Evolutionary conservation across 2,113 vertebrate species (phyloP).

Genomic region (Polyodon spathula): DNA sequence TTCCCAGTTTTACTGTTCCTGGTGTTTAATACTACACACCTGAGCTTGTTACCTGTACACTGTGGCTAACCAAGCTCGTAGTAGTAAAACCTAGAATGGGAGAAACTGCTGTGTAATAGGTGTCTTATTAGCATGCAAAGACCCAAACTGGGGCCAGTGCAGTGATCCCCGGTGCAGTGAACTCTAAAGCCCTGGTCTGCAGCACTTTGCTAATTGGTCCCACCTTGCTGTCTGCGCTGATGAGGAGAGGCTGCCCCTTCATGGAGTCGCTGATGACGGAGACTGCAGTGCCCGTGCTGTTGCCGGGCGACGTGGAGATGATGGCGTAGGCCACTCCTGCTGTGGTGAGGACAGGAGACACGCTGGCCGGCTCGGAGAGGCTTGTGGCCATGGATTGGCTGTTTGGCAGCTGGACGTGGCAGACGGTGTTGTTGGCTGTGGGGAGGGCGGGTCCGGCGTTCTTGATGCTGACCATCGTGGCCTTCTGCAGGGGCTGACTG

Average conservation of each 20-base stretch:
- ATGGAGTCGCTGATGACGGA: constrained; percentile 69
- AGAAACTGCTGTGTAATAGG: too few relatives aligned
- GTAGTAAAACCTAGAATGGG: too few relatives aligned
- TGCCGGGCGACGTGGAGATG: constrained; percentile 74
- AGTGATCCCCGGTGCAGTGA: background rate
- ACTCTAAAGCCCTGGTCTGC: too few relatives aligned
- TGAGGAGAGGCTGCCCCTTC: constrained; percentile 76
- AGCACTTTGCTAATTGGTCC: too few relatives aligned
- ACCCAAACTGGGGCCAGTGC: too few relatives aligned
- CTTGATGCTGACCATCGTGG: constrained; percentile 71
- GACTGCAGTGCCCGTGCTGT: constrained; percentile 54
- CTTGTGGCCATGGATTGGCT: constrained; percentile 49
- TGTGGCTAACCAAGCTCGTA: too few relatives aligned
- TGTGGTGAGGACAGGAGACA: constrained; percentile 50
- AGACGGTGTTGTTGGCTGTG: constrained; percentile 86
- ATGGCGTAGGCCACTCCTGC: constrained; percentile 89
- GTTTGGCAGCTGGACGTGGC: constrained; percentile 56
- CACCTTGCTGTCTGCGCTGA: constrained; percentile 78
- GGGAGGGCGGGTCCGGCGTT: constrained; percentile 81
- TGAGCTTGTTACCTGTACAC: too few relatives aligned
- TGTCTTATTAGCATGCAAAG: too few relatives aligned
- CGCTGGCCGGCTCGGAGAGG: constrained; percentile 26
- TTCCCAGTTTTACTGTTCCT: too few relatives aligned
- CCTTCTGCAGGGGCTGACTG: constrained; percentile 75
- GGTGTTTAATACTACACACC: too few relatives aligned